Conservation (phyloP, 2,797 vertebrate genomes). For the Gallirallus australis region DNA sequence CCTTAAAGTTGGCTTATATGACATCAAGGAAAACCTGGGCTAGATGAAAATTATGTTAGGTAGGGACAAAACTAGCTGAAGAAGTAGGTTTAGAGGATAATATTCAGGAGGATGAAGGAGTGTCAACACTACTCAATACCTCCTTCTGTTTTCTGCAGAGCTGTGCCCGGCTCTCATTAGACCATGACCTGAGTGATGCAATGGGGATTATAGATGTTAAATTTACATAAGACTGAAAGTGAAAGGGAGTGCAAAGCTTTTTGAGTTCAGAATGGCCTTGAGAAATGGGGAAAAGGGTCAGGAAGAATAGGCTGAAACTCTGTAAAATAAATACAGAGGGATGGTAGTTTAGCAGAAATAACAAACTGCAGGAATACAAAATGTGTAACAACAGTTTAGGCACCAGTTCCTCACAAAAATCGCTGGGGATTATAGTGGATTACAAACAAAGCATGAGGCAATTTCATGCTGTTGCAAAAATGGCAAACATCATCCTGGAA, state of each 20-base stretch:
- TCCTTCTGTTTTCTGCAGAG: neutral
- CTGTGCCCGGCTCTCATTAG: neutral
- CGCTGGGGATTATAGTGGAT: neutral
- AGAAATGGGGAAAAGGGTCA: neutral
- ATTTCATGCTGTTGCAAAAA: neutral
- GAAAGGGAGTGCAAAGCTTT: neutral
- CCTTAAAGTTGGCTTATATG: neutral
- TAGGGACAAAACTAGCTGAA: neutral
- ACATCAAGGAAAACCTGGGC: neutral
- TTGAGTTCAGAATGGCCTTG: neutral
- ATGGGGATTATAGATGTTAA: neutral
- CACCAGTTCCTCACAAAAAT: neutral
- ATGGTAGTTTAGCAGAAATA: neutral
- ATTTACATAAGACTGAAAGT: neutral
- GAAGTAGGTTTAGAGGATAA: neutral
- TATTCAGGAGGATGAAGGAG: neutral
- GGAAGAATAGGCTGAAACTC: neutral
- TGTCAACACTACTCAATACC: neutral
- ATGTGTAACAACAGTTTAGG: neutral
- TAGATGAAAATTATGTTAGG: neutral
- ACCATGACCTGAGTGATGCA: neutral
- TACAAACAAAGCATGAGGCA: neutral
- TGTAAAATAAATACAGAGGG: neutral
- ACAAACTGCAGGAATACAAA: neutral
- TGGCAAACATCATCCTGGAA: neutral